These are phyloP conservation scores for Eulithis prunata DNA, from an alignment of 2,888 invertebrate species.

Conservation along the genomic window DNA sequence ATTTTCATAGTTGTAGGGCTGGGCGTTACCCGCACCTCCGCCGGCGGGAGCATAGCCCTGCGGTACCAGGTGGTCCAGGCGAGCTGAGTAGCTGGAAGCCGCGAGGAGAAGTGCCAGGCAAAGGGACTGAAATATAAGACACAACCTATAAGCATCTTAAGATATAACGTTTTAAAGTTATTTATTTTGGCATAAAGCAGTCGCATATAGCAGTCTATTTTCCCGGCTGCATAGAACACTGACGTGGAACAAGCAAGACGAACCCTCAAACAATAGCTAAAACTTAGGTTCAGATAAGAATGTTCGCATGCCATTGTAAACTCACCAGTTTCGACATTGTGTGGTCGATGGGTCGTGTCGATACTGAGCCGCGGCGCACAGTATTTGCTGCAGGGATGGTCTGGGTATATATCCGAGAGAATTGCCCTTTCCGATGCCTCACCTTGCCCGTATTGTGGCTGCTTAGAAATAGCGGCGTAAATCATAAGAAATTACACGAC, in stretches of 20 bases:
- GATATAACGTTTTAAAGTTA: no score
- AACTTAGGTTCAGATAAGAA: slow-evolving; percentile 22
- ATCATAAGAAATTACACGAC: slow-evolving; percentile 44
- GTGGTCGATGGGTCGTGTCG: slow-evolving; percentile 52
- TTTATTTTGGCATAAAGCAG: no score
- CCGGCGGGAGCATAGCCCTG: slow-evolving; percentile 59
- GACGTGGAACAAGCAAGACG: slow-evolving; percentile 6
- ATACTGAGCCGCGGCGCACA: slow-evolving; percentile 58
- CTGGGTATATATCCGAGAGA: slow-evolving; percentile 75
- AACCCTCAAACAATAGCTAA: slow-evolving; percentile 19
- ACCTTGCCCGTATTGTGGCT: slow-evolving; percentile 77
- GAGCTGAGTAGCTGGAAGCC: slow-evolving; percentile 54
- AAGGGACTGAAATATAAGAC: slow-evolving; percentile 54
- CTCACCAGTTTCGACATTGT: slow-evolving; percentile 72
- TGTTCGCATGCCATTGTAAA: slow-evolving; percentile 19
- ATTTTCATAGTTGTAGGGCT: slow-evolving; percentile 84
- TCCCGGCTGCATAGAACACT: no score
- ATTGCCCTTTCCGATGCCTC: slow-evolving; percentile 79
- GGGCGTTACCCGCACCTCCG: slow-evolving; percentile 53
- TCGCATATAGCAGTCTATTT: no score
- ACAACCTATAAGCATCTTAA: background rate
- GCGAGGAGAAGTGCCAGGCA: slow-evolving; percentile 54
- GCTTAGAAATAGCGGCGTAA: slow-evolving; percentile 59
- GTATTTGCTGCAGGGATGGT: slow-evolving; percentile 71
- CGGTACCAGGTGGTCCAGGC: slow-evolving; percentile 67